These are phyloP conservation scores for Caranx ignobilis DNA, from an alignment of 2,113 vertebrate species.

Conservation along the genomic window DNA sequence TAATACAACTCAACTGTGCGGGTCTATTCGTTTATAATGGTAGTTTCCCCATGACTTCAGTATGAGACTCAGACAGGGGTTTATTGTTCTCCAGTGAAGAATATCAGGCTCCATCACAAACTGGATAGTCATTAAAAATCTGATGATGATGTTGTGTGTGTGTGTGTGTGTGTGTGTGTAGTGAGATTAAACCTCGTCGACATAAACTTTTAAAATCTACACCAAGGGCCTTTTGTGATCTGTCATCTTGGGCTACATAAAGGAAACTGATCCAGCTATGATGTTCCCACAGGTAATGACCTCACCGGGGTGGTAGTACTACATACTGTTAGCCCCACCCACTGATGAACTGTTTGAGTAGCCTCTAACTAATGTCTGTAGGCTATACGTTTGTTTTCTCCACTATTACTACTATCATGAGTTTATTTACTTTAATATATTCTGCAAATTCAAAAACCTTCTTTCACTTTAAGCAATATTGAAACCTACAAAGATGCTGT, in stretches of 20 bases:
- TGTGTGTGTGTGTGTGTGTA: neutral
- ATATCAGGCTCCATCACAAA: neutral
- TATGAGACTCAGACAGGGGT: neutral
- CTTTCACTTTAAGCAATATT: neutral
- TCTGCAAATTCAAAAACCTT: neutral
- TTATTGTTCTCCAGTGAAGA: neutral
- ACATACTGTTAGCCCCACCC: too few species aligned
- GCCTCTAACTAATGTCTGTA: neutral
- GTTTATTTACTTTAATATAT: neutral
- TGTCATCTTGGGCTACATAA: too few species aligned
- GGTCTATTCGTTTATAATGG: neutral
- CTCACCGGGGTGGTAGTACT: too few species aligned
- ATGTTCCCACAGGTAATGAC: neutral
- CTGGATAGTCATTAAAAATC: neutral
- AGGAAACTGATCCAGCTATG: too few species aligned
- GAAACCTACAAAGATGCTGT: neutral
- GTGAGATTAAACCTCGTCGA: neutral
- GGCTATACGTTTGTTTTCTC: neutral
- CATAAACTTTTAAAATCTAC: too few species aligned
- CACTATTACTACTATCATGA: neutral
- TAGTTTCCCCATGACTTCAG: neutral
- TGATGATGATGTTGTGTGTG: neutral
- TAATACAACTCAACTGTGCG: neutral
- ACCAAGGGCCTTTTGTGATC: too few species aligned
- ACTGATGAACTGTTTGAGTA: neutral